Evolutionary conservation across 1,140 invertebrate genomes (phyloP), one percentile per base, ranked within the genome.

Genomic region (Cardiocondyla obscurior): DNA sequence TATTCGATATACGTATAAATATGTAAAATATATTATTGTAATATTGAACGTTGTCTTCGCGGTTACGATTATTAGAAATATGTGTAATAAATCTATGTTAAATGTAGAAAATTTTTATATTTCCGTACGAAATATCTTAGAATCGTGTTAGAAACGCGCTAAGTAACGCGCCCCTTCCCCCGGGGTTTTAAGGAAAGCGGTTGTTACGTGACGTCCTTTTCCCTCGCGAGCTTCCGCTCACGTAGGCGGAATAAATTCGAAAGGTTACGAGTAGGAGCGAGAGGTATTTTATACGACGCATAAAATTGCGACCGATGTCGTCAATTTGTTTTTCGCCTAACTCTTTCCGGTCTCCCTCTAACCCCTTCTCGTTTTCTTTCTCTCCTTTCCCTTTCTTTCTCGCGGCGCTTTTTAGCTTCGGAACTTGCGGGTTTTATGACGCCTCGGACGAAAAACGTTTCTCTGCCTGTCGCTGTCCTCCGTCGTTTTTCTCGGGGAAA

Each of bases 321-420:
- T 87, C 86, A 87, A 87, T 87, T 86, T 87, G 86, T 86, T 84
- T 87, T 81, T 81, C 42, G 25, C 22, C 25, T n/a, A 64, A 22
- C 39, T 53, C 22, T 55, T 53, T 42, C 16, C 22, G n/a, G n/a
- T n/a, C 19, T 12, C n/a, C 12, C 36, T 25, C 44, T 16, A 19
- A 14, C 14, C 25, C 5, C 14, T 8, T 25, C 28, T 58, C 53
- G 36, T 22, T 28, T 16, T 19, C 14, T 44, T 12, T 3, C 14
- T 0, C 33, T 44, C 30, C 14, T 19, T 57, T 10, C n/a, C n/a
- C 39, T 30, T 22, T n/a, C 22, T 3, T 19, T 36, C 42, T 53
- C 36, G 55, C 25, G 51, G 5, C 22, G 33, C 39, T 69, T 69
- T 87, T 86, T 85, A 70, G 51, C 49, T 53, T 12, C 46, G 60